Conservation (phyloP, 2,797 vertebrate genomes). For the Labroides dimidiatus region DNA sequence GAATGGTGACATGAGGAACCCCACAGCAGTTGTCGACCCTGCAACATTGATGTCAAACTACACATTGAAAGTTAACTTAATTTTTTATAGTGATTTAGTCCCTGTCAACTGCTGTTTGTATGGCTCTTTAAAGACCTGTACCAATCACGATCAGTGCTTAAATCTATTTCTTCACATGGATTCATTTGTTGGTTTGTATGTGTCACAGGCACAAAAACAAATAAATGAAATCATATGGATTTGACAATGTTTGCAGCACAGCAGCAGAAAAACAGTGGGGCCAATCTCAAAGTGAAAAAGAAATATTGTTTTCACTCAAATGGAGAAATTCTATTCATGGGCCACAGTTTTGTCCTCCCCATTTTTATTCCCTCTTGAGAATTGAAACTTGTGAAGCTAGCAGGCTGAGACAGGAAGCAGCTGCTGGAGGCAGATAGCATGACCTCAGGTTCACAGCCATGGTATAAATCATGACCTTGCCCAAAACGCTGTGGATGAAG, state of each 20-base stretch:
- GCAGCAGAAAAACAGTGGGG: background rate
- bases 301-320: conserved; percentile 12
- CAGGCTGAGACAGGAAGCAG: conserved; percentile 65
- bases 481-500: conserved; percentile 37
- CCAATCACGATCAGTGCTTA: background rate
- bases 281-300: background rate
- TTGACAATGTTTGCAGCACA: background rate
- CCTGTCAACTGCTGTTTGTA: background rate
- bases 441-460: conserved; percentile 53
- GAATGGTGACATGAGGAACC: background rate
- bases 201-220: background rate
- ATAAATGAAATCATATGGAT: background rate
- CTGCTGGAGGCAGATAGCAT: conserved; percentile 59
- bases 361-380: conserved; percentile 47
- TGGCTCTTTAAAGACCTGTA: background rate
- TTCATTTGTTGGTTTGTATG: background rate
- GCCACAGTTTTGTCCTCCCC: conserved; percentile 32
- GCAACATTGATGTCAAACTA: background rate
- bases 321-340: conserved; percentile 22
- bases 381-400: conserved; percentile 56
- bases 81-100: background rate
- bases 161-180: background rate
- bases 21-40: background rate
- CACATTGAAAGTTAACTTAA: background rate
- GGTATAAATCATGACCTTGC: conserved; percentile 59